Evolutionary conservation across 2,797 vertebrate species (phyloP).

Genomic region (Scyliorhinus canicula): DNA sequence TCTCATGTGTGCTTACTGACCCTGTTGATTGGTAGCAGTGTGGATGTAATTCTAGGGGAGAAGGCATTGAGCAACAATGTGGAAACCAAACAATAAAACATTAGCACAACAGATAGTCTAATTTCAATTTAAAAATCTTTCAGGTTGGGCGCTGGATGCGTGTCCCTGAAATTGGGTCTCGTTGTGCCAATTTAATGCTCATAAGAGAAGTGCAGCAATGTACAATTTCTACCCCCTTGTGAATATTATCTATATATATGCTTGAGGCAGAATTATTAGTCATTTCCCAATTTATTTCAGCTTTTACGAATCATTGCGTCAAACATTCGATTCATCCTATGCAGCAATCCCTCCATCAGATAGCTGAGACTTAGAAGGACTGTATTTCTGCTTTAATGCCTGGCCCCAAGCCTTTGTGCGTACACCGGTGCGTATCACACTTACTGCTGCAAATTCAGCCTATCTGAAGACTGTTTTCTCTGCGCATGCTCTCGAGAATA

Average conservation of each 20-base stretch:
- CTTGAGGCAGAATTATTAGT: neutral
- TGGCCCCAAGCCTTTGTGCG: too few relatives aligned
- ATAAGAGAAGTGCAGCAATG: neutral
- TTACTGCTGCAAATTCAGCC: neutral
- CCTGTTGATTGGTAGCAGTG: neutral
- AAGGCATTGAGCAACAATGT: neutral
- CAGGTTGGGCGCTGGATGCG: neutral
- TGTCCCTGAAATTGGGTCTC: neutral
- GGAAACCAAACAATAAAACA: neutral
- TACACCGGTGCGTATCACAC: neutral
- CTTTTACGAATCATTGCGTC: neutral
- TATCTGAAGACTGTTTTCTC: neutral
- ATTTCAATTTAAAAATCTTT: neutral
- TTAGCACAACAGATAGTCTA: neutral
- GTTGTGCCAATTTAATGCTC: neutral
- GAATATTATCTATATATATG: neutral
- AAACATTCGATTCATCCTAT: constrained; percentile 12
- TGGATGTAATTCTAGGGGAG: neutral
- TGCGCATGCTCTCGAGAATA: neutral
- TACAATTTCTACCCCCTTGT: too few relatives aligned
- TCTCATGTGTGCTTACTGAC: too few relatives aligned
- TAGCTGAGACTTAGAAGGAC: neutral
- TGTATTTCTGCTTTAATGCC: neutral
- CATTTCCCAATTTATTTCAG: neutral
- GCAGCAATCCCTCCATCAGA: neutral